Evolutionary conservation across 2,888 invertebrate species (phyloP).

Genomic region (Ypsolopha scabrella): DNA sequence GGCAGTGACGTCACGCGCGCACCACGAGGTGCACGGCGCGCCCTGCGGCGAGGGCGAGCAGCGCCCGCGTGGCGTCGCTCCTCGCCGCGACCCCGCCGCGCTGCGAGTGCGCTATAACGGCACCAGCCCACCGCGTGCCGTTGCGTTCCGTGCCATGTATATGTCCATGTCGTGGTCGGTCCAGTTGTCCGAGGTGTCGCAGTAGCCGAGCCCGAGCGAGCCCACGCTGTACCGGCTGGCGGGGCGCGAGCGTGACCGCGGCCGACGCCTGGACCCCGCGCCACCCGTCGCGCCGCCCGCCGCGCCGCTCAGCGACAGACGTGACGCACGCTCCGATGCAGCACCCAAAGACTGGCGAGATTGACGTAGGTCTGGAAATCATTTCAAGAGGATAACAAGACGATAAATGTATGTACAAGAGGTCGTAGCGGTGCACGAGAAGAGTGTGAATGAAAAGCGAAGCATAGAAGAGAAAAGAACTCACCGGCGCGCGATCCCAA

Average conservation of each 20-base stretch:
- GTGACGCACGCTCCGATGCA: conserved; percentile 84
- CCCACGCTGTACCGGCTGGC: conserved; percentile 85
- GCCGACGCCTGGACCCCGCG: conserved; percentile 74
- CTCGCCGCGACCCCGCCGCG: conserved; percentile 20
- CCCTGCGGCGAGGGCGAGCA: conserved; percentile 26
- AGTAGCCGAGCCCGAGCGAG: conserved; percentile 87
- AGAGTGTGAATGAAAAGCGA: background rate
- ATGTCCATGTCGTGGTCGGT: conserved; percentile 97
- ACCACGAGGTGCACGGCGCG: conserved; percentile 30
- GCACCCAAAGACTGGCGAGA: conserved; percentile 88
- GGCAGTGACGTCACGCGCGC: conserved; percentile 25
- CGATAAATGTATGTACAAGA: background rate
- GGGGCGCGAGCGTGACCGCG: conserved; percentile 84
- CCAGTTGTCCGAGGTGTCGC: conserved; percentile 93
- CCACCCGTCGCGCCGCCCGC: conserved; percentile 72
- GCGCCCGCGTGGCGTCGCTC: conserved; percentile 17
- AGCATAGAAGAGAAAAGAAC: conserved; percentile 16
- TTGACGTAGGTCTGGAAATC: conserved; percentile 79
- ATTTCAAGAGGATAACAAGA: background rate
- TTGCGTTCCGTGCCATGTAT: conserved; percentile 93
- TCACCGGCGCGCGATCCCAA: conserved; percentile 61
- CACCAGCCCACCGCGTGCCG: conserved; percentile 85
- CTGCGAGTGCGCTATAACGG: conserved; percentile 74
- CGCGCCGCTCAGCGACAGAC: conserved; percentile 77
- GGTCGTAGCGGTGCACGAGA: background rate